Evolutionary conservation across 1,140 invertebrate species (phyloP), one percentile per base, ranked within the genome.

Genomic region (Euwallacea fornicatus): DNA sequence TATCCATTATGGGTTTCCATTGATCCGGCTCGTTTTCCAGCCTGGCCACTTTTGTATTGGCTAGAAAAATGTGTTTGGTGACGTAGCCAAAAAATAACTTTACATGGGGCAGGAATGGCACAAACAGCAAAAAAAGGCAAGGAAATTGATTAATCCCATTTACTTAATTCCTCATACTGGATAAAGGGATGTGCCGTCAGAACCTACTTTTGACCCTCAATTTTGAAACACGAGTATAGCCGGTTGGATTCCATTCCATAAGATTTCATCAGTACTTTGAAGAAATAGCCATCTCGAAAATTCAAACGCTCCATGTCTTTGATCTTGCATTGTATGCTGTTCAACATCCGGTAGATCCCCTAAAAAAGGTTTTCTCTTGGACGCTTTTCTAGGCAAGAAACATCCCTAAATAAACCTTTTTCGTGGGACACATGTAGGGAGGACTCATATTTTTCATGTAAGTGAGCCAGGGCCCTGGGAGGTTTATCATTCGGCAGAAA

Each of bases 1-100:
- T 65, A 54, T 65, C 47, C 21, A 53, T 65, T 53, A 65, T 65
- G 63, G 41, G 7, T 53, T 42, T 56, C 8, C 16, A 15, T 56
- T 50, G 9, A 13, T 50, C 13, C 46, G 9, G 46, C 46, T 10
- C 46, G 46, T 50, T 11, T 50, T 50, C 46, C 13, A 11, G 6
- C 6, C 46, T 33, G 21, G 21, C 21, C 21, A 33, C 21, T 33
- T 33, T 33, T 33, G 21, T 33, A 33, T 4, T 4, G 21, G 21
- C 21, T 33, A 33, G 21, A 33, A 33, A 4, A 33, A 33, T 33
- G 21, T 33, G 21, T 33, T 33, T 33, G 21, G 21, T 33, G 21
- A 33, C 21, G 21, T 33, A 4, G 21, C 21, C 4, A 33, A 33
- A 33, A 33, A 33, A 33, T 33, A 33, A 33, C 4, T 33, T 4